Evolutionary conservation across 2,888 invertebrate species (phyloP).

Genomic region (Trichacis sp.): DNA sequence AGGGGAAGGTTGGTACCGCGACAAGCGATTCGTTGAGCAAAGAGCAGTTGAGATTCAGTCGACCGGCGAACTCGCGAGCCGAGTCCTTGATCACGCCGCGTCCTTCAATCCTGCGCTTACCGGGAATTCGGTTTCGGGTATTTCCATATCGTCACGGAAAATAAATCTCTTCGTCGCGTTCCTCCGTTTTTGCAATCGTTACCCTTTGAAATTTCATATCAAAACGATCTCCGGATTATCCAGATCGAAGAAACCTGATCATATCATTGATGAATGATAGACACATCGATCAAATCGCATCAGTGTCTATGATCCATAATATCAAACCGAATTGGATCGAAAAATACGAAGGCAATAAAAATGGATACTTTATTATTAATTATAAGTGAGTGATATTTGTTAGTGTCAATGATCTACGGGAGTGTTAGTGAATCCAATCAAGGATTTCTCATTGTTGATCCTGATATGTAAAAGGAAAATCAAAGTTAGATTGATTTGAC

Average conservation of each 20-base stretch:
- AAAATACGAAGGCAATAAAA: background rate
- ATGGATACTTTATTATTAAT: background rate
- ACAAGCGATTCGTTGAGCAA: conserved; percentile 55
- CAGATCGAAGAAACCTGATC: background rate
- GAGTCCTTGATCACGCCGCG: conserved; percentile 54
- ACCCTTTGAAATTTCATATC: no score
- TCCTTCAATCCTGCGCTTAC: background rate
- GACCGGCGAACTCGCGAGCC: conserved; percentile 69
- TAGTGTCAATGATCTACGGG: background rate
- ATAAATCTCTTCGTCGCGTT: background rate
- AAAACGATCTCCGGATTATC: background rate
- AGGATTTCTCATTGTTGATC: background rate
- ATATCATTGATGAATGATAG: background rate
- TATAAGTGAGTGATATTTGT: background rate
- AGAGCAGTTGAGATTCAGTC: conserved; percentile 64
- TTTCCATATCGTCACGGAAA: background rate
- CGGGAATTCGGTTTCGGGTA: background rate
- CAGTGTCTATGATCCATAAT: background rate
- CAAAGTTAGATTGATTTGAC: background rate
- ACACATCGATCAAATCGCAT: background rate
- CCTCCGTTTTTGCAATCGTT: background rate
- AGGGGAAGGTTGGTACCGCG: conserved; percentile 33
- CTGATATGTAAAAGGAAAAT: background rate
- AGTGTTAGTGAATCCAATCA: background rate
- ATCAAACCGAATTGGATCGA: no score